Percentiles rank a stretch among this genome's conserved stretches.
phyloP scores from a whole-genome alignment of 2,113 vertebrate genomes.

The Agapornis roseicollis region DNA sequence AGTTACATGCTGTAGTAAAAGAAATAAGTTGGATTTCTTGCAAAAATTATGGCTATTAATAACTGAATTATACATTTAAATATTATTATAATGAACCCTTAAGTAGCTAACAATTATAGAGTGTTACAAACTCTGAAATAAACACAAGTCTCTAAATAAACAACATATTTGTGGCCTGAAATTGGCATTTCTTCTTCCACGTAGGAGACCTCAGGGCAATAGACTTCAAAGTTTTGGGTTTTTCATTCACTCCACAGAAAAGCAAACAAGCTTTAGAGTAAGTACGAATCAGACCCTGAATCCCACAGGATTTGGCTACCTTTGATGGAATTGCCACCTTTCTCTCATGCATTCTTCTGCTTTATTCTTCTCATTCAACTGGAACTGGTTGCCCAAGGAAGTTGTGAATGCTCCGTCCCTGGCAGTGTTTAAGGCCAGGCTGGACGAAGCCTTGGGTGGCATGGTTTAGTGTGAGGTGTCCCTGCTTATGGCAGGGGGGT shows the following conservation, averaged over 20 bases:
- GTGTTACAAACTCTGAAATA: conserved; percentile 33
- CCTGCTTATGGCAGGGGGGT: too few relatives aligned
- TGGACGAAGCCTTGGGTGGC: too few relatives aligned
- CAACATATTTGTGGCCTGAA: neutral
- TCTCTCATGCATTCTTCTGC: neutral
- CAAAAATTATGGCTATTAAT: conserved; percentile 43
- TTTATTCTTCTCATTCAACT: neutral
- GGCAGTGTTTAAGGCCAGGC: too few relatives aligned
- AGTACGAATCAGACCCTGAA: neutral
- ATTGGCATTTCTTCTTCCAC: neutral
- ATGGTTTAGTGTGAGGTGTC: too few relatives aligned
- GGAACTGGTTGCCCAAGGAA: too few relatives aligned
- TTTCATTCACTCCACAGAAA: neutral
- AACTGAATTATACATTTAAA: conserved; percentile 3
- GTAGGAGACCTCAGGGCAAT: neutral
- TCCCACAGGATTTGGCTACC: neutral
- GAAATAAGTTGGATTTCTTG: neutral
- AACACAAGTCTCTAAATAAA: conserved; percentile 34
- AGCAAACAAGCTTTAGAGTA: neutral
- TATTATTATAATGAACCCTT: conserved; percentile 26
- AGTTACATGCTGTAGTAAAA: neutral
- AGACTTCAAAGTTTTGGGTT: neutral
- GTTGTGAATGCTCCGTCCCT: too few relatives aligned
- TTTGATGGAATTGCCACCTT: neutral
- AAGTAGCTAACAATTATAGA: conserved; percentile 26